A percentile compares a stretch with the other conserved stretches of the same genome.
phyloP scores from a whole-genome alignment of 2,888 invertebrate species.

The Malachius bipustulatus region DNA sequence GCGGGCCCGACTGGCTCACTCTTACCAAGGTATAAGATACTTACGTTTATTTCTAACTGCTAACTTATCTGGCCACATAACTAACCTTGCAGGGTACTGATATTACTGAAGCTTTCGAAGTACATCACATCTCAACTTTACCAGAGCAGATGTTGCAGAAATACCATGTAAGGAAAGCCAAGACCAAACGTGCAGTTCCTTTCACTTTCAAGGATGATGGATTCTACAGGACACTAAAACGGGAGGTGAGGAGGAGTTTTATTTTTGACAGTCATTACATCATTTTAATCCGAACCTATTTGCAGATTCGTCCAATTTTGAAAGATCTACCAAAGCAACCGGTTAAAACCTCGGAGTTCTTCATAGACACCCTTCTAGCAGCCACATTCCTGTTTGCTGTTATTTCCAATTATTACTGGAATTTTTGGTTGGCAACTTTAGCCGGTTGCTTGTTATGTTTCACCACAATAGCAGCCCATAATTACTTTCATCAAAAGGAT shows the following conservation, averaged over 20 bases:
- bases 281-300: too few species aligned
- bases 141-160: conserved; percentile 47
- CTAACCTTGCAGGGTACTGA: conserved; percentile 52
- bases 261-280: too few species aligned
- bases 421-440: conserved; percentile 35
- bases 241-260: conserved; percentile 39
- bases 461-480: conserved; percentile 54
- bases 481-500: conserved; percentile 63
- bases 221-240: conserved; percentile 61
- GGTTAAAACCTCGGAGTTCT: conserved; percentile 30
- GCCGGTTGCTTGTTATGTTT: conserved; percentile 48
- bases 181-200: conserved; percentile 52
- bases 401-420: conserved; percentile 29
- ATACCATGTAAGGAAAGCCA: conserved; percentile 53
- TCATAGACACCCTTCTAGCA: conserved; percentile 34
- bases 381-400: conserved; percentile 26
- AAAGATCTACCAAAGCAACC: conserved; percentile 41
- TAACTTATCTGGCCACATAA: neutral
- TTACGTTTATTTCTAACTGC: neutral
- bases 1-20: conserved; percentile 65
- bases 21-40: conserved; percentile 48
- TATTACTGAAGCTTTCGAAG: conserved; percentile 69
- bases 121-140: conserved; percentile 50
- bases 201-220: conserved; percentile 62
- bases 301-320: too few species aligned